These are phyloP conservation scores for Lineus longissimus DNA, from an alignment of 1,140 invertebrate species.

Conservation along the genomic window DNA sequence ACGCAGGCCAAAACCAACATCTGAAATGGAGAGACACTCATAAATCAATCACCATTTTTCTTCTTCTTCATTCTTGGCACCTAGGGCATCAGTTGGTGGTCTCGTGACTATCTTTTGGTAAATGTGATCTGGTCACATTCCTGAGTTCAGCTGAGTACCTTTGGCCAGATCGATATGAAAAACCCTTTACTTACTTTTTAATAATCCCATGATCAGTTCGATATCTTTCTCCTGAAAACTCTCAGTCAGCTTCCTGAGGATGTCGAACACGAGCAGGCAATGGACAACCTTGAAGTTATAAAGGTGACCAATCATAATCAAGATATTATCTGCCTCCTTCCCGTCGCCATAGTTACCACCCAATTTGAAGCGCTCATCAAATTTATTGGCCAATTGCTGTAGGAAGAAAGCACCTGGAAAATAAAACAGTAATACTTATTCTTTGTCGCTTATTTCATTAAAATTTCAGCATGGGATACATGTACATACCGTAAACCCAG, in stretches of 20 bases:
- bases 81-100: no score
- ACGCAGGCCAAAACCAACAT: constrained; percentile 74
- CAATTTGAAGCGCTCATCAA: constrained; percentile 61
- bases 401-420: constrained; percentile 73
- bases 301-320: constrained; percentile 74
- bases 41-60: no score
- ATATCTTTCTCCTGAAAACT: constrained; percentile 71
- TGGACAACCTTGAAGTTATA: constrained; percentile 77
- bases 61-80: no score
- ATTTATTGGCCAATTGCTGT: constrained; percentile 65
- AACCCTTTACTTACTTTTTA: constrained; percentile 60
- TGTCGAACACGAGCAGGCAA: constrained; percentile 43
- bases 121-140: no score
- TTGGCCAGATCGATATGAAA: no score
- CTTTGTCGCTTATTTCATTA: no score
- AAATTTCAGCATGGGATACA: no score
- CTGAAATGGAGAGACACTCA: constrained; percentile 31
- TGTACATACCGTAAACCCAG: no score
- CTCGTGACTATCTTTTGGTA: no score
- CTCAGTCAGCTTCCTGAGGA: constrained; percentile 45
- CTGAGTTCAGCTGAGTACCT: no score
- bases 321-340: constrained; percentile 82
- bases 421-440: constrained; percentile 35
- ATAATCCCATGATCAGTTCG: constrained; percentile 75
- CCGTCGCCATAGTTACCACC: constrained; percentile 61